A percentile compares a stretch with the other conserved stretches of the same genome.
phyloP scores from a whole-genome alignment of 2,113 vertebrate species.

The Toxotes jaculatrix region DNA sequence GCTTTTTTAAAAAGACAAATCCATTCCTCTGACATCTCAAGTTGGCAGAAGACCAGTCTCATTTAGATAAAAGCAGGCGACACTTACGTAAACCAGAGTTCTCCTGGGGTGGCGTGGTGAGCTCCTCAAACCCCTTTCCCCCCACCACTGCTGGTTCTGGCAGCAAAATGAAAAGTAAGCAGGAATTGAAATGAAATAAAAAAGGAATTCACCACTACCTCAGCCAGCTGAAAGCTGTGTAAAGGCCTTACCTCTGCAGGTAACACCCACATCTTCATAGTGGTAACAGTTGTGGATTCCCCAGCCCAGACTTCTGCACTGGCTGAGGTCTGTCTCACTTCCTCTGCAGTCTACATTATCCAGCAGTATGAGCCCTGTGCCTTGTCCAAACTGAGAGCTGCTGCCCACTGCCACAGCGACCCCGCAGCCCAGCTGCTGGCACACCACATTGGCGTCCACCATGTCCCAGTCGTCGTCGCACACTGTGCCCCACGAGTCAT shows the following conservation, averaged over 20 bases:
- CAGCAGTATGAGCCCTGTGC: constrained; percentile 89
- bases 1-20: not conserved
- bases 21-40: not conserved
- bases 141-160: constrained; percentile 80
- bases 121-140: constrained; percentile 65
- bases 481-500: constrained; percentile 92
- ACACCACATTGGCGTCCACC: constrained; percentile 94
- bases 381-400: constrained; percentile 90
- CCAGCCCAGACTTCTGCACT: constrained; percentile 93
- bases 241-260: constrained; percentile 87
- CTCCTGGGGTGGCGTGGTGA: constrained; percentile 57
- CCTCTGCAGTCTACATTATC: constrained; percentile 97
- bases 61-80: constrained; percentile 40
- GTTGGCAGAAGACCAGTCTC: constrained; percentile 25
- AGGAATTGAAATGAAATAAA: not conserved
- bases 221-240: not conserved
- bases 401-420: constrained; percentile 84
- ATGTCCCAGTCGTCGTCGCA: constrained; percentile 98
- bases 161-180: constrained; percentile 29
- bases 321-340: constrained; percentile 86
- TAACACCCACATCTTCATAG: constrained; percentile 94
- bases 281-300: constrained; percentile 98
- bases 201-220: not conserved
- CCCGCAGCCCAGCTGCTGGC: constrained; percentile 92
- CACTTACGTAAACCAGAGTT: constrained; percentile 77